Evolutionary conservation across 2,113 vertebrate genomes (phyloP), one percentile per base, ranked within the genome.

Genomic region (Phalacrocorax carbo): DNA sequence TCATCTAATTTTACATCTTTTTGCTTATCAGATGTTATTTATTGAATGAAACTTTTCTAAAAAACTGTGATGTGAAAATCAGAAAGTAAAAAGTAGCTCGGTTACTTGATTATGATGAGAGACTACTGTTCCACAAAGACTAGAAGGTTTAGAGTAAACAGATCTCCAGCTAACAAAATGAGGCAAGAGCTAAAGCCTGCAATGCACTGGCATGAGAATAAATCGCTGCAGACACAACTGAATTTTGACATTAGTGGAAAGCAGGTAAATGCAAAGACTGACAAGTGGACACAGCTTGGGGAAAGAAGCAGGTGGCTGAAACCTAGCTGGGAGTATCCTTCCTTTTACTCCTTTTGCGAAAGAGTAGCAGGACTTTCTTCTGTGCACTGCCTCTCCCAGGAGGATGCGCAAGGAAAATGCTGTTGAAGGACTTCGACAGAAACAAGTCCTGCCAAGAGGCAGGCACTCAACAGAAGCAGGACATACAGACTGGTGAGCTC

Each of bases 51-150:
- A 86, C 22, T 55, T 86, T 81, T 81, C 27, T 61, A 58, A 86
- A 94, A 95, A 82, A 22, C 60, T 62, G 38, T 60, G 32, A 90
- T 58, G 14, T 16, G 61, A 93, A 95, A 95, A 94, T 83, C 57
- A 84, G 69, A 79, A 97, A 95, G 46, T 83, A 95, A 52, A 78
- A 40, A 77, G 36, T 65, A 72, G 10, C 34, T 62, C 60, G 52
- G 9, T 82, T 73, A 66, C 8, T 77, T 81, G 52, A 64, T 64
- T 77, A 77, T 49, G n/a, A 89, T 60, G 2, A 82, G 29, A 84
- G 21, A 57, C 22, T 36, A 54, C 36, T 13, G 2, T 49, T 65
- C 16, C 26, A 25, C 62, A 80, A 91, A 58, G 75, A 61, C 1
- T 34, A 36, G 34, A 48, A 90, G 27, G 51, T 73, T 85, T 80